phyloP scores from a whole-genome alignment of 2,113 vertebrate genomes.

The Oophaga pumilio region DNA sequence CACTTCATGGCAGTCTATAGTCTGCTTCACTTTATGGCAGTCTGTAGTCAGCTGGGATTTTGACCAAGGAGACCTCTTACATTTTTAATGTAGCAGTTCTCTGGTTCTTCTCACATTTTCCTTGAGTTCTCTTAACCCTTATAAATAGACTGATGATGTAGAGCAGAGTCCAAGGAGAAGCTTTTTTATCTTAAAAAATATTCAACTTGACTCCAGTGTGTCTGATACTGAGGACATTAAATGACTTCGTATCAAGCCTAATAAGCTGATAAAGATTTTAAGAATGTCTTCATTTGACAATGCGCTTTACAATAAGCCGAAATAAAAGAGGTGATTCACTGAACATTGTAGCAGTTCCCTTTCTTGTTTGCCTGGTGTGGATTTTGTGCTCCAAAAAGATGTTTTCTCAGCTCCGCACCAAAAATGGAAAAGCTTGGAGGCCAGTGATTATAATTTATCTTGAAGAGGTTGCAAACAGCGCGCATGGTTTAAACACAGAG shows the following conservation, averaged over 20 bases:
- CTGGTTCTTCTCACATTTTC: background rate
- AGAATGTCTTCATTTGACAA: background rate
- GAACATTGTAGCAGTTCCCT: constrained; percentile 3
- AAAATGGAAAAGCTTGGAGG: constrained; percentile 64
- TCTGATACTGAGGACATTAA: background rate
- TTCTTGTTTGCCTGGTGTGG: constrained; percentile 39
- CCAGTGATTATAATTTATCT: constrained; percentile 63
- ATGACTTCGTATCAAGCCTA: constrained; percentile 11
- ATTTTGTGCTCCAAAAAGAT: constrained; percentile 51
- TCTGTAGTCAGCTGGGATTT: background rate
- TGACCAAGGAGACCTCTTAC: background rate
- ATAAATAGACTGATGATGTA: background rate
- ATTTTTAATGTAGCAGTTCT: background rate
- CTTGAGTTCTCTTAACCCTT: background rate
- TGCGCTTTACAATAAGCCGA: background rate
- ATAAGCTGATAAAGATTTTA: constrained; percentile 21
- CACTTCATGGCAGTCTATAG: background rate
- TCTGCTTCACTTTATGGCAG: background rate
- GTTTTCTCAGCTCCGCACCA: constrained; percentile 61
- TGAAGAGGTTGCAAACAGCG: constrained; percentile 43
- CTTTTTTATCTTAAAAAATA: background rate
- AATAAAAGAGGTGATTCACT: constrained; percentile 49
- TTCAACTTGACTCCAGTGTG: background rate
- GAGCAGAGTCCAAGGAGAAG: background rate
- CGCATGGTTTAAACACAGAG: constrained; percentile 59